Conservation (phyloP, 2,113 vertebrate species). For the Sminthopsis crassicaudata region DNA sequence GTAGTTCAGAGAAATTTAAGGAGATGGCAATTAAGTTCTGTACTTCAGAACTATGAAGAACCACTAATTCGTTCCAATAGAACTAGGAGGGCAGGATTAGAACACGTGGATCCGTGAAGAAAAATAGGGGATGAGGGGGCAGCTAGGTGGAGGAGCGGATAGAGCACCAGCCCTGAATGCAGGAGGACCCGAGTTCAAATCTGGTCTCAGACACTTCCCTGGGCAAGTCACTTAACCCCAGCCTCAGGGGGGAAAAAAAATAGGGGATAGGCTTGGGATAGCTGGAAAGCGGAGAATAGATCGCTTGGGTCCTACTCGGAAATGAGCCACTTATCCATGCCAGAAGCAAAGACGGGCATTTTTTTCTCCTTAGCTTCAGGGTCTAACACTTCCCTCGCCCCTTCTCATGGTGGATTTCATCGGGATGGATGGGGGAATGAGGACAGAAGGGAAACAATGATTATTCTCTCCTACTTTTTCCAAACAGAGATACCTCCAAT, state of each 20-base stretch:
- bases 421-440: too few species aligned
- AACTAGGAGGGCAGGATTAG: neutral
- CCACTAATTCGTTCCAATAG: neutral
- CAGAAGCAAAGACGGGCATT: neutral
- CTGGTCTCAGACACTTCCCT: too few species aligned
- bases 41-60: neutral
- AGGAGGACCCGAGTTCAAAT: too few species aligned
- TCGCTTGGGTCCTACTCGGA: neutral
- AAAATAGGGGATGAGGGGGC: too few species aligned
- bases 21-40: neutral
- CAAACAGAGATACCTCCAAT: constrained; percentile 76
- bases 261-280: neutral
- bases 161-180: too few species aligned
- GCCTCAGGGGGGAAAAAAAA: too few species aligned
- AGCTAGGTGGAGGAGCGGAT: too few species aligned
- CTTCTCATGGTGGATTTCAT: neutral
- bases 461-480: neutral
- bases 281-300: neutral
- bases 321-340: neutral
- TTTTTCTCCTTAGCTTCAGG: neutral
- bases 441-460: neutral
- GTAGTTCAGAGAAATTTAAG: neutral
- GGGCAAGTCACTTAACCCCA: too few species aligned
- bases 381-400: neutral
- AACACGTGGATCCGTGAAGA: neutral